phyloP scores from a whole-genome alignment of 2,113 vertebrate species.

The Nothoprocta perdicaria region DNA sequence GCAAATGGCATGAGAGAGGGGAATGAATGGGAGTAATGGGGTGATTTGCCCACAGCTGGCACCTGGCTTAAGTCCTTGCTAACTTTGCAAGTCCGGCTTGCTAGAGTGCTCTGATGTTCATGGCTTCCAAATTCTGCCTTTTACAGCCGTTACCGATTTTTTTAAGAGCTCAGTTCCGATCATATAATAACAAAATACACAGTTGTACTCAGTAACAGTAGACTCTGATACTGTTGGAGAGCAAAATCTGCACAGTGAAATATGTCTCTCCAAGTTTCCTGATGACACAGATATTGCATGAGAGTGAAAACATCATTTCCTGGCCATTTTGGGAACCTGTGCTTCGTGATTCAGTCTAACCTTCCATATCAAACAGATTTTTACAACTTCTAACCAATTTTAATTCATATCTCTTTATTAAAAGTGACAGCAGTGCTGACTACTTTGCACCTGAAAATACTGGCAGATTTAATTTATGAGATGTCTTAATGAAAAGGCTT shows the following conservation, averaged over 20 bases:
- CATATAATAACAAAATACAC: not conserved
- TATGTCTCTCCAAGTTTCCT: constrained; percentile 21
- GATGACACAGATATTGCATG: not conserved
- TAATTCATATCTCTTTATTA: not conserved
- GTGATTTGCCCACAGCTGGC: not conserved
- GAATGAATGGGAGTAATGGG: not conserved
- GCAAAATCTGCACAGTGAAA: not conserved
- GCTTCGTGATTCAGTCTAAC: not conserved
- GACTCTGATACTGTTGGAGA: constrained; percentile 57
- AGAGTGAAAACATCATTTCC: not conserved
- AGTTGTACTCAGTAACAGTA: constrained; percentile 51
- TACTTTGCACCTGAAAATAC: not conserved
- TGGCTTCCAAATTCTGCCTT: not conserved
- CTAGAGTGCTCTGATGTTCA: not conserved
- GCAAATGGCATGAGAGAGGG: not conserved
- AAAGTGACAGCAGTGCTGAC: not conserved
- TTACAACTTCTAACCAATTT: not conserved
- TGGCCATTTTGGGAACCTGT: not conserved
- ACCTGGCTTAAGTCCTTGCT: not conserved
- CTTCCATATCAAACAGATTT: not conserved
- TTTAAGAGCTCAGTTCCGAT: not conserved
- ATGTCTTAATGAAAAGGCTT: not conserved
- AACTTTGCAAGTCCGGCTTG: not conserved
- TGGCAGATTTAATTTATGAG: not conserved
- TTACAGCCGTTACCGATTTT: not conserved